Base-by-base conservation (phyloP, 2,113 vertebrate genomes). In the Oenanthe oenanthe region DNA sequence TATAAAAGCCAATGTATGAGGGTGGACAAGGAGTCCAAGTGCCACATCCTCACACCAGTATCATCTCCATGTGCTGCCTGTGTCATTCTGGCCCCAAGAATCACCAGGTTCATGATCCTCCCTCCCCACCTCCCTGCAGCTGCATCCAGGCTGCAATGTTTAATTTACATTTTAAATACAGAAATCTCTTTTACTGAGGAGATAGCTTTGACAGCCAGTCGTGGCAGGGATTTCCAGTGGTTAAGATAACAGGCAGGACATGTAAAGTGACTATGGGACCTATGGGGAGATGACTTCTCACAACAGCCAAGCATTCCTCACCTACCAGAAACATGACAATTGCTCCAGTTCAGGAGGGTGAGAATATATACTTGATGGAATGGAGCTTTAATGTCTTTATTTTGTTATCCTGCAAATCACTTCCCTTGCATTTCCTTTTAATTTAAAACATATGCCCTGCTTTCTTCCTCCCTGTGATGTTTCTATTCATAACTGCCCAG, bases 1-100 rank as follows among this genome's bases (percentile, higher is more conserved):
- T 67, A 2, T 25, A 47, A 63, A 10, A 68, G 34, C 9, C 26
- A 32, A 17, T 0, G 8, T 10, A 50, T 0, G 0, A 70, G 10
- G 47, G 21, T 10, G 17, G 40, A 53, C 36, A 31, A 42, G 28
- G 63, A n/a, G 54, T 25, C 31, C 63, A 31, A 15, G 58, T 13
- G 54, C 63, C 20, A 19, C 10, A 29, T 24, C 26, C 67, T 72
- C 36, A 43, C 50, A 66, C 50, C 60, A 36, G 18, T 0, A 51
- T 20, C 50, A 91, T 40, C 40, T n/a, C 40, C 53, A 26, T 0
- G 24, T 21, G 32, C 53, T 7, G 2, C 2, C 2, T 16, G 12
- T 54, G 57, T 21, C 62, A 60, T 24, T 67, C 66, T 8, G 17
- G 76, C 38, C 70, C 50, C 21, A 21, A 17, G 17, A 29, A 45